A percentile compares a stretch with the other conserved stretches of the same genome.
Evolutionary conservation across 2,113 vertebrate genomes (phyloP).

Genomic region (Cercocebus atys): DNA sequence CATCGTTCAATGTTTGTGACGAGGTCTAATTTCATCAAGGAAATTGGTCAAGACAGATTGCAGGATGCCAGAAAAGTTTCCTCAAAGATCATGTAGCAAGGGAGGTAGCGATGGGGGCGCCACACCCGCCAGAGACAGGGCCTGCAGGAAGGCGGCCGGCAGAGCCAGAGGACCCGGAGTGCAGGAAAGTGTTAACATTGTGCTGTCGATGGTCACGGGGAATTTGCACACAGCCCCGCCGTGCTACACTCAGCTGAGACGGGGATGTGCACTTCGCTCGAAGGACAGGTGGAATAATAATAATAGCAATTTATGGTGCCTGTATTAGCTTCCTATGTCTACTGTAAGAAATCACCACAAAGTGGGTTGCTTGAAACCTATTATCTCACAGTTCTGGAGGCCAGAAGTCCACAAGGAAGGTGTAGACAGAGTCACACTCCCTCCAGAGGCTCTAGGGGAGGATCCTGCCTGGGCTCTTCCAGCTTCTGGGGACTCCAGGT

Average conservation of each 20-base stretch:
- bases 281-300: no score
- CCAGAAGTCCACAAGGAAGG: background rate
- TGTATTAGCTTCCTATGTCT: background rate
- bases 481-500: background rate
- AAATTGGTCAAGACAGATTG: conserved; percentile 59
- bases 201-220: accelerated
- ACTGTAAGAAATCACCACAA: accelerated
- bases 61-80: conserved; percentile 9
- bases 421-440: accelerated
- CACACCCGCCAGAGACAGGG: accelerated
- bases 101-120: accelerated
- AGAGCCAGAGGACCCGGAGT: no score
- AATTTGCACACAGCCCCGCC: accelerated
- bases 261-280: accelerated
- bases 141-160: accelerated
- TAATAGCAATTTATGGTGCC: accelerated
- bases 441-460: background rate
- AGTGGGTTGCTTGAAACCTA: no score
- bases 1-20: background rate
- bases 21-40: conserved; percentile 57
- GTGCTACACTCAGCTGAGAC: accelerated
- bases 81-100: background rate
- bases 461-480: background rate
- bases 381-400: background rate
- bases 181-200: accelerated